Evolutionary conservation across 2,888 invertebrate species (phyloP), one percentile per base, ranked within the genome.

Genomic region (Xestoiulus laeticollis): DNA sequence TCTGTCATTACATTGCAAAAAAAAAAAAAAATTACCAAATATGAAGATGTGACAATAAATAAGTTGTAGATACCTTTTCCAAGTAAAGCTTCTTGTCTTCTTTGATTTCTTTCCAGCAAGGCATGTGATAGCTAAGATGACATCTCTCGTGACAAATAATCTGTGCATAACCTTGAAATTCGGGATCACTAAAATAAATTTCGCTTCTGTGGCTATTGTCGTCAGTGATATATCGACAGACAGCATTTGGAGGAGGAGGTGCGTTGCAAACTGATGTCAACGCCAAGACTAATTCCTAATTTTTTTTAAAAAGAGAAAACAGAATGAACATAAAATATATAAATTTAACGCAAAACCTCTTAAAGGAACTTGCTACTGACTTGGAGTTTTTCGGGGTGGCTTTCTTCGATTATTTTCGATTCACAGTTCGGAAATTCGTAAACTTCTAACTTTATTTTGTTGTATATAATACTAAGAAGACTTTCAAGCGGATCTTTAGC

Each of bases 171-270:
- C 89, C 89, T 84, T 89, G 89, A 83, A 89, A 89, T 84, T 88
- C 88, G 4, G 88, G 88, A 68, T 89, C 89, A 33, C 68, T 59
- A 53, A 87, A 89, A 78, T 89, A 89, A 32, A 89, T 89, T 85
- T 85, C 85, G 16, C 5, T 85, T 19, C 10, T 87, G 5, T 48
- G 86, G 30, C 32, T 43, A 14, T 12, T 53, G 38, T 44, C 4
- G 22, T 89, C 87, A 1, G 87, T 53, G 16, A 59, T n/a, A 68
- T 53, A 88, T n/a, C 88, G 89, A 85, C 89, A 89, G 8, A 88
- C 22, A 16, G 89, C 89, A 86, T 88, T 88, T 82, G 89, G 89
- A 16, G 43, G 83, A 1, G 89, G 89, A 19, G 89, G 88, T 26
- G 78, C 85, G 33, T 89, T 87, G 86, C 89, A 89, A 14, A 88